Evolutionary conservation across 2,888 invertebrate species (phyloP), one percentile per base, ranked within the genome.

Genomic region (Chirona hameri): DNA sequence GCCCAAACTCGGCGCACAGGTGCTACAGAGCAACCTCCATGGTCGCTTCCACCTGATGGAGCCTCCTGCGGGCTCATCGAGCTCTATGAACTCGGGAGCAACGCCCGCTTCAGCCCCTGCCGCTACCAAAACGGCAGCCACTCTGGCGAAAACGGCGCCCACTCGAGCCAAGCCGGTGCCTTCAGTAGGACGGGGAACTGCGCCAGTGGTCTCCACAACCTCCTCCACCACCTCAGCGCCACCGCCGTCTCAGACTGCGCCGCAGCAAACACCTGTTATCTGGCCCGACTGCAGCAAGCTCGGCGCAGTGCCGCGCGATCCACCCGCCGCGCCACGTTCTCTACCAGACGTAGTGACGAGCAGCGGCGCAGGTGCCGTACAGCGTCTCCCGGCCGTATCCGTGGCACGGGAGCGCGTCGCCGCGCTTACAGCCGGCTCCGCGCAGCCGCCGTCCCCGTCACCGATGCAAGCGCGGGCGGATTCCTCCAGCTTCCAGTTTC

Each of bases 41-140:
- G 80, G 80, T 48, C 80, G 80, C 18, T 80, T 80, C 29, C 80
- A 80, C 18, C 52, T 80, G 21, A 52, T 52, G 80, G 80, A 80
- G 14, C 52, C 80, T 12, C 80, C 80, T 2, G 39, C 7, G 39
- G 39, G 24, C 39, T 15, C 39, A 18, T 39, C 18, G 14, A 15
- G 15, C 46, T 21, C 24, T 14, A 29, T 9, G 9, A 27, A 2
- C 69, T 21, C 29, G 3, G 69, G 27, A 21, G 18, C 12, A 4
- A 18, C 52, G 18, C 52, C 52, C 18, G 12, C 52, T 52, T 52
- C 52, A 39, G 39, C 39, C 39, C 18, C 52, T 2, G 52, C 3
- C 52, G 52, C 52, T 12, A 48, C 52, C 12, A 4, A 52, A 52
- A 52, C 39, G 39, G 39, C 39, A 39, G 39, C 39, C 7, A 39